Conservation (phyloP, 2,888 invertebrate genomes). For the Eumacrocentrus americanus region DNA sequence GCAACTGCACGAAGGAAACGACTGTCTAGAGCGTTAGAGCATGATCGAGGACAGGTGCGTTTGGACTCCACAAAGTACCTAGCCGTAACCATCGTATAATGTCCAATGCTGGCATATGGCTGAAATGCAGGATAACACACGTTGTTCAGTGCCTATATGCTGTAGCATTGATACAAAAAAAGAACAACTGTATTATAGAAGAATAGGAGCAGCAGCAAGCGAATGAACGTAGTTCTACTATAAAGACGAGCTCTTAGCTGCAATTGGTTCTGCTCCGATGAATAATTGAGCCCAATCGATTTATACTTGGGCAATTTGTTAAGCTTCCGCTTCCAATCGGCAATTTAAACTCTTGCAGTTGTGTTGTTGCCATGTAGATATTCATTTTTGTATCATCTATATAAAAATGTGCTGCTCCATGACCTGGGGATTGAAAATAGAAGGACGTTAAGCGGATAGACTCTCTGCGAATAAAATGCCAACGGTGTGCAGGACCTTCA, state of each 20-base stretch:
- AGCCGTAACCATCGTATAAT: conserved; percentile 1
- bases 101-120: neutral
- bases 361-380: too few relatives aligned
- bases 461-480: neutral
- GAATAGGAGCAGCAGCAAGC: neutral
- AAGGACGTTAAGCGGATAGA: neutral
- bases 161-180: neutral
- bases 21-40: conserved; percentile 13
- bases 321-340: neutral
- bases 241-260: neutral
- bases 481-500: neutral
- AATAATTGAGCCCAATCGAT: neutral
- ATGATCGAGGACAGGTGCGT: conserved; percentile 11
- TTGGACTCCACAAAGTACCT: neutral
- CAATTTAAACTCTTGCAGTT: neutral
- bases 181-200: neutral
- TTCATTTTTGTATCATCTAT: too few relatives aligned
- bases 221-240: neutral
- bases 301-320: neutral
- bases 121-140: neutral
- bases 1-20: too few relatives aligned
- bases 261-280: neutral
- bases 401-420: neutral
- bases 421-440: neutral
- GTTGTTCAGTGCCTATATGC: too few relatives aligned